A percentile compares a stretch with the other conserved stretches of the same genome.
Evolutionary conservation across 2,888 invertebrate species (phyloP).

Genomic region (Xanthostigma xanthostigma): DNA sequence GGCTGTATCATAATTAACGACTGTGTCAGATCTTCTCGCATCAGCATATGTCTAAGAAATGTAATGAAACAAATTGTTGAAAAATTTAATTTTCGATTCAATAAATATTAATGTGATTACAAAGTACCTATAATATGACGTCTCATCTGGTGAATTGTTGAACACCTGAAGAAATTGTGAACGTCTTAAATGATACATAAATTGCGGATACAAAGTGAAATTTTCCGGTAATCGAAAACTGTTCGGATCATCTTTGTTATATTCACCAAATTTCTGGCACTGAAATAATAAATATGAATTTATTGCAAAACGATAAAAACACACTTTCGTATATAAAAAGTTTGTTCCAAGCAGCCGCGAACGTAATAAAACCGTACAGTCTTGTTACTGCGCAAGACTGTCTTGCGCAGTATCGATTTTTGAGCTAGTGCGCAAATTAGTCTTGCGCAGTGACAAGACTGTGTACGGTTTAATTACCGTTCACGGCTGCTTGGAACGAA

Average conservation of each 20-base stretch:
- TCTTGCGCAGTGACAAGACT: too few species aligned
- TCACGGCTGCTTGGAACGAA: too few species aligned
- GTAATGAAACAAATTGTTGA: conserved; percentile 7
- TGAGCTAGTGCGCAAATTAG: too few species aligned
- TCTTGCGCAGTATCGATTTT: too few species aligned
- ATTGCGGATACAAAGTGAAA: conserved; percentile 97
- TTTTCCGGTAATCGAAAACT: conserved; percentile 92
- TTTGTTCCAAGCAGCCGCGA: too few species aligned
- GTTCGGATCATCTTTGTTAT: conserved; percentile 91
- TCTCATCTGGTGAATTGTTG: conserved; percentile 99
- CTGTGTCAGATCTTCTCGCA: conserved; percentile 94
- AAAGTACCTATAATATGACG: conserved; percentile 81
- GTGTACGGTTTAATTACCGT: too few species aligned
- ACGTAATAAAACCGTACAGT: too few species aligned
- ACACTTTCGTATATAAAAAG: too few species aligned
- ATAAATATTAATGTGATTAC: background rate
- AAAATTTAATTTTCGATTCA: conserved; percentile 2
- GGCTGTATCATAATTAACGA: conserved; percentile 99
- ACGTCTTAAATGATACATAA: conserved; percentile 96
- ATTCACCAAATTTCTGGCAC: conserved; percentile 99
- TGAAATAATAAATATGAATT: conserved; percentile 28
- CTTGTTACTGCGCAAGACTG: too few species aligned
- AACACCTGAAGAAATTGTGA: conserved; percentile 99
- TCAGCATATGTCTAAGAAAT: conserved; percentile 72
- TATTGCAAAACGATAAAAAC: too few species aligned